These are phyloP conservation scores for Cataglyphis albicans DNA, from an alignment of 2,888 invertebrate species.

Conservation along the genomic window DNA sequence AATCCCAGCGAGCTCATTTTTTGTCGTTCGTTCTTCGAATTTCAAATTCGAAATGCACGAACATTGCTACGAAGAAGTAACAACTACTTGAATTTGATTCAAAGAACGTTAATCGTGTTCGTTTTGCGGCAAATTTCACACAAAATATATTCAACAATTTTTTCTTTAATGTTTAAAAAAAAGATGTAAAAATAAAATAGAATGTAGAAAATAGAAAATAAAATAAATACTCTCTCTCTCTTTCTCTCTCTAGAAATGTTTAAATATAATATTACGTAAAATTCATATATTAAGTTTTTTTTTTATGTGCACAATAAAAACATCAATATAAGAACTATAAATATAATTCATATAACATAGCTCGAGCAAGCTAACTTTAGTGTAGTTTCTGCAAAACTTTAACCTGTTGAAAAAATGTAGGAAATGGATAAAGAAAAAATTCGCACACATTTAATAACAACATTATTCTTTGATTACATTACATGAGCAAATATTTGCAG, in stretches of 20 bases:
- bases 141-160: not conserved
- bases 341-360: not conserved
- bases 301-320: not conserved
- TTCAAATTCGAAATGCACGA: not conserved
- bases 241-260: not conserved
- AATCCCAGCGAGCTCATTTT: constrained; percentile 17
- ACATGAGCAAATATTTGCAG: constrained; percentile 79
- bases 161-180: not conserved
- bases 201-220: not conserved
- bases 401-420: not conserved
- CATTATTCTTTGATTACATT: constrained; percentile 78
- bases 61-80: not conserved
- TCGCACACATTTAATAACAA: constrained; percentile 68
- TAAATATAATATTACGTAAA: not conserved
- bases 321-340: not conserved
- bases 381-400: not conserved
- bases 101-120: not conserved
- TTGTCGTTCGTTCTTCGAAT: not conserved
- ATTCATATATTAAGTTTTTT: not conserved
- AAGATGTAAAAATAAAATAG: not conserved
- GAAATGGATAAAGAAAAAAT: not conserved
- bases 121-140: not conserved
- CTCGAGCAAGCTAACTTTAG: not conserved
- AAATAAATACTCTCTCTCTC: not conserved
- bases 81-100: not conserved